These are phyloP conservation scores for Apus apus DNA, from an alignment of 2,113 vertebrate species.

Conservation along the genomic window DNA sequence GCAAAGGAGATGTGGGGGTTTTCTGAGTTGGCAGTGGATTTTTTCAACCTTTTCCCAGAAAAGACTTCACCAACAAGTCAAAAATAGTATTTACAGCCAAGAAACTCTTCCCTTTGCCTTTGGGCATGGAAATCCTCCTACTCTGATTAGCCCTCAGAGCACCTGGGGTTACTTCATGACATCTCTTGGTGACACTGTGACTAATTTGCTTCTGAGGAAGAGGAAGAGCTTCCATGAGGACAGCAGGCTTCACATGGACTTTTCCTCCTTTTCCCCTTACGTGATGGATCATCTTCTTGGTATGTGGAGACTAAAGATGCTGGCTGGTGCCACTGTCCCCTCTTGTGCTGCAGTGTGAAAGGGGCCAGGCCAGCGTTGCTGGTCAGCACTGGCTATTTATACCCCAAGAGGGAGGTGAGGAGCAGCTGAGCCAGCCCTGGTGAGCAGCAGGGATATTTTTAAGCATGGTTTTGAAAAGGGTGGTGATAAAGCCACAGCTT, in stretches of 20 bases:
- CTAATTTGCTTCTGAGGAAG: not conserved
- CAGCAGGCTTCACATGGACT: not conserved
- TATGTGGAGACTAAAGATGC: not conserved
- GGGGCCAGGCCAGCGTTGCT: conserved; percentile 31
- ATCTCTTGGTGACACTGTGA: not conserved
- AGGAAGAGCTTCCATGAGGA: fast-evolving
- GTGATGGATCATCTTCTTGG: not conserved
- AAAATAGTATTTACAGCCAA: not conserved
- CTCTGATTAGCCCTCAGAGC: not conserved
- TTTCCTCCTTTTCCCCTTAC: not conserved
- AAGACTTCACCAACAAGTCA: not conserved
- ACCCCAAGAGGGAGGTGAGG: conserved; percentile 34
- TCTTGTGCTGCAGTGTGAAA: not conserved
- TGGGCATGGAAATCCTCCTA: not conserved
- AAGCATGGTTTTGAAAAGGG: conserved; percentile 13
- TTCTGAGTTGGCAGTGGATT: not conserved
- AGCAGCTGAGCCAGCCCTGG: conserved; percentile 51
- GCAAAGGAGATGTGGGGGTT: fast-evolving
- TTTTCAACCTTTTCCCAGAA: not conserved
- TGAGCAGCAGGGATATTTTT: not conserved
- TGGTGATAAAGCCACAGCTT: conserved; percentile 31
- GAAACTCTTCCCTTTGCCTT: conserved; percentile 23
- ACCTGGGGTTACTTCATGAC: not conserved
- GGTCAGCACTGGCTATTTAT: conserved; percentile 42
- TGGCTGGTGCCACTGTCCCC: not conserved